A percentile compares a stretch with the other conserved stretches of the same genome.
Evolutionary conservation across 1,140 invertebrate genomes (phyloP).

Genomic region (Teleogryllus occipitalis): DNA sequence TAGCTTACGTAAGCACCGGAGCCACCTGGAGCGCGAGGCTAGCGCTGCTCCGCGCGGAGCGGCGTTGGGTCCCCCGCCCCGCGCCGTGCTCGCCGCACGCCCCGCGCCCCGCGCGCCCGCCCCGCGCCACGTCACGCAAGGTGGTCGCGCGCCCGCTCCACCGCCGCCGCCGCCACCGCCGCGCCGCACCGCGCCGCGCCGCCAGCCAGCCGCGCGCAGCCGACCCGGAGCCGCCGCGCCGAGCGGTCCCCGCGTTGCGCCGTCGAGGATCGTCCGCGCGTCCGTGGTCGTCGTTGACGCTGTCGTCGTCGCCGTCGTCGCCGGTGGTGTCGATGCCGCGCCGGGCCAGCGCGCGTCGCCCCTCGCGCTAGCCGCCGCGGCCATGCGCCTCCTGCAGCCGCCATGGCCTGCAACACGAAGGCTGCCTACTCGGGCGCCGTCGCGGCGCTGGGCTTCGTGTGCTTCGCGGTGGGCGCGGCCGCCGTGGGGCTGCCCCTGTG

Average conservation of each 20-base stretch:
- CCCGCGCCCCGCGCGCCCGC: too few relatives aligned
- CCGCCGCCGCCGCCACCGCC: too few relatives aligned
- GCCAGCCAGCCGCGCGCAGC: neutral
- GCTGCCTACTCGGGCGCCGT: conserved; percentile 47
- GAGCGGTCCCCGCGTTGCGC: too few relatives aligned
- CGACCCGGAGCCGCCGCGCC: too few relatives aligned
- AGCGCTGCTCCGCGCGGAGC: neutral
- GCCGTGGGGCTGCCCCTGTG: conserved; percentile 67
- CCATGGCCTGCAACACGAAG: conserved; percentile 17
- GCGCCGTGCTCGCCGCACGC: too few relatives aligned
- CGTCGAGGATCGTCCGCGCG: too few relatives aligned
- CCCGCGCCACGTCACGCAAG: neutral
- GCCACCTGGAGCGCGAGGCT: neutral
- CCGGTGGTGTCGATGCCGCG: neutral
- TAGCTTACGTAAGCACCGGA: neutral
- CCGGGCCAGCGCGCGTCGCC: neutral
- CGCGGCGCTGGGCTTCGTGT: conserved; percentile 63
- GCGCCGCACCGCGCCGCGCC: too few relatives aligned
- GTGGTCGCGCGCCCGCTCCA: neutral
- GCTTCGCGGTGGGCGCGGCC: conserved; percentile 64
- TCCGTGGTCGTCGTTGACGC: neutral
- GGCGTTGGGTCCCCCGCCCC: too few relatives aligned
- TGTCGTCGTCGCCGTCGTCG: neutral
- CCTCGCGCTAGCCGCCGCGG: neutral
- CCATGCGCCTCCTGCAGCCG: conserved; percentile 6